Evolutionary conservation across 2,888 invertebrate species (phyloP).

Genomic region (Strigamia maritima): DNA sequence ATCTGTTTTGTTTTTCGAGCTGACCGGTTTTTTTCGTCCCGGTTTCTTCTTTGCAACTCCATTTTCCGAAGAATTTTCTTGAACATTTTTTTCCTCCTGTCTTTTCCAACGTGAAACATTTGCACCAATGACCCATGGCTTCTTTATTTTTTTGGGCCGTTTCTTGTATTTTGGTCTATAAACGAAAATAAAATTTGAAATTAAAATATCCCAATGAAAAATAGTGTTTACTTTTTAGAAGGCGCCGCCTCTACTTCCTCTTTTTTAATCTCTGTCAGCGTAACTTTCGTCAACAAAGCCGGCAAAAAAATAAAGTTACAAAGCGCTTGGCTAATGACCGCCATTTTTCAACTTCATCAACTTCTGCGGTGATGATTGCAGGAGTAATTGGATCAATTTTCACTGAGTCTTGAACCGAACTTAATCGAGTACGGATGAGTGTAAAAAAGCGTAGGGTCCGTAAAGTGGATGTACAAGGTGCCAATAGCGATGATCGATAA

Average conservation of each 20-base stretch:
- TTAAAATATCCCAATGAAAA: no score
- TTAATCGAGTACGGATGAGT: background rate
- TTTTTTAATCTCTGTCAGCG: background rate
- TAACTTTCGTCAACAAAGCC: background rate
- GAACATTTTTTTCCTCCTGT: background rate
- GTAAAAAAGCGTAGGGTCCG: background rate
- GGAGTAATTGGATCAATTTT: background rate
- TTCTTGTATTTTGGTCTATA: background rate
- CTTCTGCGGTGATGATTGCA: background rate
- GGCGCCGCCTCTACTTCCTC: background rate
- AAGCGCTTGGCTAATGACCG: background rate
- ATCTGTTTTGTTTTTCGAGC: background rate
- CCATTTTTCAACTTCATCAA: background rate
- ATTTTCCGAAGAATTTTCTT: background rate
- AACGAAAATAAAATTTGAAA: no score
- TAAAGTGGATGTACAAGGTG: background rate
- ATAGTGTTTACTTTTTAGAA: no score
- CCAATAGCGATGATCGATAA: background rate
- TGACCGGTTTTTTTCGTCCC: background rate
- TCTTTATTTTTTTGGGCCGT: background rate
- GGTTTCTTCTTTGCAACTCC: background rate
- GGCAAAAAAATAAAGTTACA: background rate
- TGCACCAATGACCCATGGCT: background rate
- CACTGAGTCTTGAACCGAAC: background rate
- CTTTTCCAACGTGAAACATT: background rate